phyloP scores from a whole-genome alignment of 2,888 invertebrate genomes.

The Lathronympha strigana region DNA sequence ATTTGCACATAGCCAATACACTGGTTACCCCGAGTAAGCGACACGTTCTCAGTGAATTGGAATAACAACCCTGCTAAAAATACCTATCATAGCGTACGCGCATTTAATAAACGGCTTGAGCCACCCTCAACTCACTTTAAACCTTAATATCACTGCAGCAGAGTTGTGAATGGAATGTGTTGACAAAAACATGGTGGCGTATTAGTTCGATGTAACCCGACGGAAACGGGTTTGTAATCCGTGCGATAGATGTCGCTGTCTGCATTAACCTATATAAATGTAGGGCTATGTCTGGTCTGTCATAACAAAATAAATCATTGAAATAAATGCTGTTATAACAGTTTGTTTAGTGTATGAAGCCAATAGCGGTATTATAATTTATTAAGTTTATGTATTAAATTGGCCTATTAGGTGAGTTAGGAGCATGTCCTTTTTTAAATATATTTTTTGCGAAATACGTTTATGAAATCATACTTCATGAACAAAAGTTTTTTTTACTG shows the following conservation, averaged over 20 bases:
- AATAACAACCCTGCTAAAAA: conserved; percentile 31
- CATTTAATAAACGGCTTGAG: conserved; percentile 37
- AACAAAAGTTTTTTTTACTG: too few species aligned
- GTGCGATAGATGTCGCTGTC: conserved; percentile 71
- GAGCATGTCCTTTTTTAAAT: too few species aligned
- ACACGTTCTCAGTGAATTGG: background rate
- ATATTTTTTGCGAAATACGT: too few species aligned
- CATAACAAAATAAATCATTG: conserved; percentile 24
- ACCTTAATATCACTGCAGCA: background rate
- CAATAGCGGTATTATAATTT: background rate
- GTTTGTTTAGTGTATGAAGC: background rate
- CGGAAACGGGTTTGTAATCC: conserved; percentile 58
- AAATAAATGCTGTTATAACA: background rate
- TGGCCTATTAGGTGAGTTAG: too few species aligned
- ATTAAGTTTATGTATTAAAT: too few species aligned
- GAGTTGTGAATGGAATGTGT: background rate
- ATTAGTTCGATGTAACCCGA: conserved; percentile 46
- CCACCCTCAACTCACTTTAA: conserved; percentile 8
- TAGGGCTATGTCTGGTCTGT: conserved; percentile 30
- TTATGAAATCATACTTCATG: too few species aligned
- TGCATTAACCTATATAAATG: conserved; percentile 67
- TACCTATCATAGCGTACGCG: conserved; percentile 35
- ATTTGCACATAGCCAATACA: too few species aligned
- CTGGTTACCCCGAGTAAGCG: background rate
- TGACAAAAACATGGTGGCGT: conserved; percentile 38